These are phyloP conservation scores for Pseudomyrmex cubaensis DNA, from an alignment of 1,140 invertebrate species.

Conservation along the genomic window DNA sequence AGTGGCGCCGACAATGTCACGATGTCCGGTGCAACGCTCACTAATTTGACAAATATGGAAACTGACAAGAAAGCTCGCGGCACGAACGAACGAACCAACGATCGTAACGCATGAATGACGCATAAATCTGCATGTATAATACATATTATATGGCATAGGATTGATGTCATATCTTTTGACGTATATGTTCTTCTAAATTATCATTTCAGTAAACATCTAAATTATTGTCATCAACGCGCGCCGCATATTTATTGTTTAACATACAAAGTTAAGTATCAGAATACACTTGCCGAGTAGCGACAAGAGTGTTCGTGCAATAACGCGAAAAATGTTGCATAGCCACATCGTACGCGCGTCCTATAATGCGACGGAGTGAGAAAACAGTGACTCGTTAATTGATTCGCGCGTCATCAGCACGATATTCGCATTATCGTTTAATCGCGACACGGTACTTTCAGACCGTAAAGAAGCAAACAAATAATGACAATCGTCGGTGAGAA, in stretches of 20 bases:
- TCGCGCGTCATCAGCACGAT: conserved; percentile 26
- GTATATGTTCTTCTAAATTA: conserved; percentile 7
- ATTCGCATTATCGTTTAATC: conserved; percentile 37
- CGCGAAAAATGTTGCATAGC: conserved; percentile 26
- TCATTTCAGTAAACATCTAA: neutral
- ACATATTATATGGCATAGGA: neutral
- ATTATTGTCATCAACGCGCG: conserved; percentile 4
- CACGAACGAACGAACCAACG: conserved; percentile 5
- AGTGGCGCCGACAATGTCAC: conserved; percentile 55
- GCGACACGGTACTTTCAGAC: neutral
- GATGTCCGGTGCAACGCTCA: conserved; percentile 13
- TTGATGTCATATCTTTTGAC: neutral
- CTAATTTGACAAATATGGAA: neutral
- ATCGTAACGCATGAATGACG: neutral
- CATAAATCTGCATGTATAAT: conserved; percentile 14
- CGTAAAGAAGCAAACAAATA: conserved; percentile 1
- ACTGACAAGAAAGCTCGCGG: conserved; percentile 1
- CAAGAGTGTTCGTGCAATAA: conserved; percentile 26
- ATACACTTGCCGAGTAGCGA: neutral
- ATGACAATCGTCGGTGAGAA: conserved; percentile 20
- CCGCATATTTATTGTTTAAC: conserved; percentile 15
- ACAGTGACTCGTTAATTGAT: conserved; percentile 51
- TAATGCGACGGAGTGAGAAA: neutral
- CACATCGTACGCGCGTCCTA: neutral
- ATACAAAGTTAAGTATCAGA: conserved; percentile 11